Percentiles rank a stretch among this genome's conserved stretches.
Conservation (phyloP, 35 echinoderm and acorn worm species). For the Eucidaris tribuloides region DNA sequence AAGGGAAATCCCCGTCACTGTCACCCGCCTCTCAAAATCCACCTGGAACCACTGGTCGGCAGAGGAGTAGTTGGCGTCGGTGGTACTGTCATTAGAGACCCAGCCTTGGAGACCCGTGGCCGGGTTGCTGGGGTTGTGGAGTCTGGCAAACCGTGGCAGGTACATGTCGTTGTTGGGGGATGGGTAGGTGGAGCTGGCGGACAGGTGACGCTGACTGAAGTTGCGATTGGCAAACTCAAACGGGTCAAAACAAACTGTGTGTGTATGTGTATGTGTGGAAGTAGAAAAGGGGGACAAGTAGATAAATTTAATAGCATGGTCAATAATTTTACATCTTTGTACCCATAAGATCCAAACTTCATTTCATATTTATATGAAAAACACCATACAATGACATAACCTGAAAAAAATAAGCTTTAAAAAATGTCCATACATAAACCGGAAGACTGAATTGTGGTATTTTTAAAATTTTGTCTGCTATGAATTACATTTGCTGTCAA, state of each 20-base stretch:
- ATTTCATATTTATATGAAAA: too few relatives aligned
- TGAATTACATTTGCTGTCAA: too few relatives aligned
- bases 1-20: constrained; percentile 50
- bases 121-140: constrained; percentile 58
- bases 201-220: not conserved
- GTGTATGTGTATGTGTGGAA: not conserved
- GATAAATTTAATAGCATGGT: not conserved
- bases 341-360: too few relatives aligned
- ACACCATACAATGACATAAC: too few relatives aligned
- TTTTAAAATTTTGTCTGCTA: too few relatives aligned
- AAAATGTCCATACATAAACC: too few relatives aligned
- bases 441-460: too few relatives aligned
- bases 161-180: constrained; percentile 18
- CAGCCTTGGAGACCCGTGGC: constrained; percentile 46
- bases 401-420: too few relatives aligned
- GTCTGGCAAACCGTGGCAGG: constrained; percentile 46
- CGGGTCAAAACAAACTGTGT: constrained; percentile 41
- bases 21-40: constrained; percentile 62
- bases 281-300: not conserved
- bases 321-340: too few relatives aligned
- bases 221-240: constrained; percentile 45
- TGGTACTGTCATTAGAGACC: constrained; percentile 35
- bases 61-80: constrained; percentile 31
- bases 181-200: constrained; percentile 20
- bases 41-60: constrained; percentile 60